Evolutionary conservation across 2,888 invertebrate genomes (phyloP).

Genomic region (Stenichneumon culpator): DNA sequence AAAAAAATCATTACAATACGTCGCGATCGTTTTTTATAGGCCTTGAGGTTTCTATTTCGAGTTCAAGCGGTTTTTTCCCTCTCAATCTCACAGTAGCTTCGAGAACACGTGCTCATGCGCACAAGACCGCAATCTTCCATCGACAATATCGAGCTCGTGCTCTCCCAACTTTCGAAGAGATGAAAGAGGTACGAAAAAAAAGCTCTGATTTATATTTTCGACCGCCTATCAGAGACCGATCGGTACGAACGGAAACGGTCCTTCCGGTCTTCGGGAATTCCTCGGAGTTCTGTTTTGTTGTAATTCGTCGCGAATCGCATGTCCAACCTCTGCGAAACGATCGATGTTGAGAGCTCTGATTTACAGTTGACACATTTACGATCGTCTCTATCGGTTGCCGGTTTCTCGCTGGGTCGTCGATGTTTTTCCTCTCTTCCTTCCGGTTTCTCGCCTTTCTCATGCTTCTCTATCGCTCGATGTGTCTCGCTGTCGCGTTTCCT

Average conservation of each 20-base stretch:
- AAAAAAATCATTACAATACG: slow-evolving; percentile 9
- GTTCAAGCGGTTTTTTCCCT: slow-evolving; percentile 12
- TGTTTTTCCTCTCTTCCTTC: slow-evolving; percentile 28
- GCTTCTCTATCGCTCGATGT: slow-evolving; percentile 6
- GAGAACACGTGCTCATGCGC: neutral
- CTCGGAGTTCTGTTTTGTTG: slow-evolving; percentile 15
- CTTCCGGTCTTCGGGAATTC: neutral
- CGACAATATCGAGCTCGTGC: neutral
- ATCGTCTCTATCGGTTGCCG: slow-evolving; percentile 44
- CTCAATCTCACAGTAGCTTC: neutral
- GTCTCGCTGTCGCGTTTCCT: slow-evolving; percentile 22
- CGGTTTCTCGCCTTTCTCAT: slow-evolving; percentile 36
- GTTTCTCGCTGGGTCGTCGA: neutral
- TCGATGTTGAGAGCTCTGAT: slow-evolving; percentile 61
- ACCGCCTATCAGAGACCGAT: neutral
- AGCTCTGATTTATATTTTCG: neutral
- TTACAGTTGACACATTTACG: slow-evolving; percentile 62
- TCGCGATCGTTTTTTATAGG: slow-evolving; percentile 15
- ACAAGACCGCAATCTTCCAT: neutral
- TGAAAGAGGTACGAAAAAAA: neutral
- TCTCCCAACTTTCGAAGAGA: neutral
- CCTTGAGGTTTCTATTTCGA: slow-evolving; percentile 25
- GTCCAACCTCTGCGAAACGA: slow-evolving; percentile 12
- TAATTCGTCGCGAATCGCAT: slow-evolving; percentile 45
- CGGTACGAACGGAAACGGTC: slow-evolving; percentile 3